Evolutionary conservation across 2,797 vertebrate genomes (phyloP), one percentile per base, ranked within the genome.

Genomic region (Alauda arvensis): DNA sequence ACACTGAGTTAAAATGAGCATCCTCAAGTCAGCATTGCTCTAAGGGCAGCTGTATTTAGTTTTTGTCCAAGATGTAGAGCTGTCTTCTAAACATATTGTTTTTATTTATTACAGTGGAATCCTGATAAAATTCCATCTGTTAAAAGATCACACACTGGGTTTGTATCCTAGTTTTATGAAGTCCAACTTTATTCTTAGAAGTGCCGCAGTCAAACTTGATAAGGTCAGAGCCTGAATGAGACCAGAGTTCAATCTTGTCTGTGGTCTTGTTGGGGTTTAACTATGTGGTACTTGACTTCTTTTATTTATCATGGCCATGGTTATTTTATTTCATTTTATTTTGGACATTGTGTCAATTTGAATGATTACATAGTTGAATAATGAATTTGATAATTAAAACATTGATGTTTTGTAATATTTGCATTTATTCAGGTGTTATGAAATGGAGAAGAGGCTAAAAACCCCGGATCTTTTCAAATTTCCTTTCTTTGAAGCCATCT

Each of bases 401-500:
- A 59, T 59, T 92, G 19, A 83, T 75, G 17, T 77, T 77, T 70
- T 91, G 24, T 85, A 77, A 88, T 92, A 55, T 83, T 85, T 88
- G 66, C 87, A 17, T 80, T 94, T 79, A 77, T 74, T 88, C 95
- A 99, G 99, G 98, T 99, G 99, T 98, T 99, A 99, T 4, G 99
- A 99, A 97, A 99, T 99, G 99, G 99, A 99, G 94, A 98, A 99
- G 92, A 98, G 99, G 81, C 97, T 99, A 88, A 99, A 99, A 98
- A 99, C 99, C 82, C 99, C 99, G 14, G 99, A 99, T 97, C 99
- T 99, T 96, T 99, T 99, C 95, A 99, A 99, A 97, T 99, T 99
- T 93, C 99, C 99, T 31, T 99, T 99, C 95, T 99, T 99, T 87
- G 99, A 99, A 98, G 99, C 99, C 95, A 99, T 99, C 96, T 99